These are phyloP conservation scores for Athene cunicularia DNA, from an alignment of 2,113 vertebrate genomes.

Conservation along the genomic window DNA sequence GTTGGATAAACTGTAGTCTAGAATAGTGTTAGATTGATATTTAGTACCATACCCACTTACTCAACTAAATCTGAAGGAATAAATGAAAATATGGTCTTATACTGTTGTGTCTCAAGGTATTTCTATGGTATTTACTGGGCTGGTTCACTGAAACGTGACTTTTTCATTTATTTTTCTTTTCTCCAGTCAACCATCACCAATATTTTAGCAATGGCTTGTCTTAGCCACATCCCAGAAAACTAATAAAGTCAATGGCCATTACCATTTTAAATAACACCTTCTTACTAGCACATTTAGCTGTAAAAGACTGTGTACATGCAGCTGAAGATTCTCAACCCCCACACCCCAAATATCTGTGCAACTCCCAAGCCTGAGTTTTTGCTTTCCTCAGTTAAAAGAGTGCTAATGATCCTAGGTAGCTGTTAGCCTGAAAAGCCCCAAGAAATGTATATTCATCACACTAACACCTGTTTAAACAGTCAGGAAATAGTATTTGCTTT, in stretches of 20 bases:
- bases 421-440: neutral
- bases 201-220: neutral
- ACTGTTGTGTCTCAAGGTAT: neutral
- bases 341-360: neutral
- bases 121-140: neutral
- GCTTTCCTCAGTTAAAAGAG: neutral
- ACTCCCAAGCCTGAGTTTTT: neutral
- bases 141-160: neutral
- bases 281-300: neutral
- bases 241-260: conserved; percentile 8
- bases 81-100: neutral
- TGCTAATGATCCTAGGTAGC: neutral
- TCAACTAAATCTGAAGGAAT: neutral
- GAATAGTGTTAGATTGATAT: neutral
- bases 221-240: conserved; percentile 21
- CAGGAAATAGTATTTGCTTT: neutral
- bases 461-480: neutral
- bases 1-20: neutral
- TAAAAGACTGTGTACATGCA: neutral
- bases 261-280: neutral
- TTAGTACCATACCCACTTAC: neutral
- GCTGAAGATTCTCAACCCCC: neutral
- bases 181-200: neutral
- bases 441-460: neutral
- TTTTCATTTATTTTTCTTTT: neutral